These are phyloP conservation scores for Isichthys henryi DNA, from an alignment of 2,113 vertebrate species.

Conservation along the genomic window DNA sequence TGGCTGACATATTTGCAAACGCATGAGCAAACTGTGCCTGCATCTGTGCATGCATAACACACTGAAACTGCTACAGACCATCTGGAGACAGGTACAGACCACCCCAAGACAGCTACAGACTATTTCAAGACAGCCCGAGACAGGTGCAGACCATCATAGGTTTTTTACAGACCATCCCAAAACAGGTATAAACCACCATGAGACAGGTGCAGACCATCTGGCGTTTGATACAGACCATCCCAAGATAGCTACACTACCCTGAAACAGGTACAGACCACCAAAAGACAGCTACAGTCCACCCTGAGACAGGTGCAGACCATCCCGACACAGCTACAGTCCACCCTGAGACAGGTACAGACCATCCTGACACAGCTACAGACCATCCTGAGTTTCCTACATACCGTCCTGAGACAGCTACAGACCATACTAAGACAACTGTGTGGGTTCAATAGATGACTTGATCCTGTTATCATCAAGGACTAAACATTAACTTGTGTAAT, in stretches of 20 bases:
- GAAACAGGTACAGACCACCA: neutral
- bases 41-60: neutral
- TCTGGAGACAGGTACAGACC: neutral
- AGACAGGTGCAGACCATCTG: neutral
- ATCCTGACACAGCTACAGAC: neutral
- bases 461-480: neutral
- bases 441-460: neutral
- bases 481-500: neutral
- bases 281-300: too few species aligned
- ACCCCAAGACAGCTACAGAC: neutral
- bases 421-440: neutral
- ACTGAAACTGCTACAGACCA: neutral
- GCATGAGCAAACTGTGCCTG: neutral
- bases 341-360: neutral
- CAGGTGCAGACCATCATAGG: too few species aligned
- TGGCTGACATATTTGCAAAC: conserved; percentile 6
- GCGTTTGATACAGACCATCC: neutral
- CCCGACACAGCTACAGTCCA: neutral
- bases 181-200: too few species aligned
- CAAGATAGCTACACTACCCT: neutral
- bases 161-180: neutral
- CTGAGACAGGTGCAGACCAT: neutral
- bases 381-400: neutral
- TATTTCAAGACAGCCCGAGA: neutral
- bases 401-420: neutral